Percentiles rank a stretch among this genome's conserved stretches.
Evolutionary conservation across 2,113 vertebrate genomes (phyloP).

Genomic region (Girardinichthys multiradiatus): DNA sequence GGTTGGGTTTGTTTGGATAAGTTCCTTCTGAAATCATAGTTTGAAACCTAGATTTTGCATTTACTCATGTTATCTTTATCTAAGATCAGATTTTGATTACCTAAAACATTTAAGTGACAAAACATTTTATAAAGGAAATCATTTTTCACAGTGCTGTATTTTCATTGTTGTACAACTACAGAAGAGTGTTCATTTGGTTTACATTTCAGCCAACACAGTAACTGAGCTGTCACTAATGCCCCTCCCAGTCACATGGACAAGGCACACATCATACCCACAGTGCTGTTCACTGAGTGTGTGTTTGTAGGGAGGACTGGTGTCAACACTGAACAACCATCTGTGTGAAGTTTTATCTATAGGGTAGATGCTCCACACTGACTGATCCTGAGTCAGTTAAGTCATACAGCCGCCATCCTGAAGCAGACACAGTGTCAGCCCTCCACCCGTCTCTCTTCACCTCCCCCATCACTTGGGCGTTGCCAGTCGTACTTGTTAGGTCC

Average conservation of each 20-base stretch:
- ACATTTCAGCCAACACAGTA: neutral
- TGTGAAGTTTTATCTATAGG: slow-evolving; percentile 27
- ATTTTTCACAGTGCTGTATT: too few species aligned
- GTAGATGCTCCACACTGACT: slow-evolving; percentile 19
- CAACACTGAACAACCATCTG: slow-evolving; percentile 51
- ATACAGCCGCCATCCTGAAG: slow-evolving; percentile 3
- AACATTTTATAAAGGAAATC: too few species aligned
- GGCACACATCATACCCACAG: slow-evolving; percentile 6
- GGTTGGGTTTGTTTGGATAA: too few species aligned
- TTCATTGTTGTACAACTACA: too few species aligned
- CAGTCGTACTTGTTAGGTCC: slow-evolving; percentile 26
- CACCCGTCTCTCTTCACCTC: neutral
- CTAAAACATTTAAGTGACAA: too few species aligned
- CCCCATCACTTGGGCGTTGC: slow-evolving; percentile 19
- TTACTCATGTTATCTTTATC: too few species aligned
- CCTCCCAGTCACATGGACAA: neutral
- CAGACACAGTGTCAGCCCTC: slow-evolving; percentile 5
- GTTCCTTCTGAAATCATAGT: too few species aligned
- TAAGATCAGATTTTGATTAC: too few species aligned
- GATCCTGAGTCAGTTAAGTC: slow-evolving; percentile 27
- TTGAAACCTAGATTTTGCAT: too few species aligned
- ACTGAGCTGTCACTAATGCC: neutral
- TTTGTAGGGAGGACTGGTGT: slow-evolving; percentile 49
- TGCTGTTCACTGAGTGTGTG: slow-evolving; percentile 30
- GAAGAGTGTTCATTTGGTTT: neutral